phyloP scores from a whole-genome alignment of 2,888 invertebrate genomes.

The Polydrusus cervinus region DNA sequence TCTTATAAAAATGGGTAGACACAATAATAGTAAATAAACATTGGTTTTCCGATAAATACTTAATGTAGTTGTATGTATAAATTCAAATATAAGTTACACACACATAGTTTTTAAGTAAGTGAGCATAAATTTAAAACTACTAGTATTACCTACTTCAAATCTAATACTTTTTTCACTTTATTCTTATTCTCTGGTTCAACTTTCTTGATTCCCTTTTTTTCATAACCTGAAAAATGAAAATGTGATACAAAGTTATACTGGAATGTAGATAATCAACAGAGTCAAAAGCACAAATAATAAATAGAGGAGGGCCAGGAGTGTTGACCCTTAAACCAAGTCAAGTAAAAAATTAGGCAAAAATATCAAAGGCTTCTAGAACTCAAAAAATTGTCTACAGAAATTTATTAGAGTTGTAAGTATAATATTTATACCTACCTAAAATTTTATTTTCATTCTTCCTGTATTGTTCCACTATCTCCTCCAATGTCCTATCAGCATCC shows the following conservation, averaged over 20 bases:
- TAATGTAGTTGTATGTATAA: no score
- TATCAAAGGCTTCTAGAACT: background rate
- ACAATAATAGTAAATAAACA: no score
- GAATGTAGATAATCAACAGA: background rate
- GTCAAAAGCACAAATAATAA: no score
- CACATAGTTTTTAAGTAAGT: background rate
- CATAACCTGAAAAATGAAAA: slow-evolving; percentile 57
- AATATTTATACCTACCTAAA: slow-evolving; percentile 65
- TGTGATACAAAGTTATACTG: background rate
- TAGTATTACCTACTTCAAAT: slow-evolving; percentile 45
- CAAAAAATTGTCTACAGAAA: no score
- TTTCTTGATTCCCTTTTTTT: slow-evolving; percentile 57
- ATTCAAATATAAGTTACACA: no score
- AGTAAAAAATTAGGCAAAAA: background rate
- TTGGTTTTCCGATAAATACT: no score
- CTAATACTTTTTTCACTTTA: slow-evolving; percentile 60
- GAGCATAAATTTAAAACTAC: background rate
- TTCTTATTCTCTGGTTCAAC: slow-evolving; percentile 59
- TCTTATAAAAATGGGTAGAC: no score
- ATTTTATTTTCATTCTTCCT: slow-evolving; percentile 76
- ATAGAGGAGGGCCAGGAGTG: no score
- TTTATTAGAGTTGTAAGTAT: no score
- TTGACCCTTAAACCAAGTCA: no score
- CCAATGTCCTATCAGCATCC: slow-evolving; percentile 79
- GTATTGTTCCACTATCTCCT: slow-evolving; percentile 79